These are phyloP conservation scores for Ctenodactylus gundi DNA, from an alignment of 2,113 vertebrate species.

Conservation along the genomic window DNA sequence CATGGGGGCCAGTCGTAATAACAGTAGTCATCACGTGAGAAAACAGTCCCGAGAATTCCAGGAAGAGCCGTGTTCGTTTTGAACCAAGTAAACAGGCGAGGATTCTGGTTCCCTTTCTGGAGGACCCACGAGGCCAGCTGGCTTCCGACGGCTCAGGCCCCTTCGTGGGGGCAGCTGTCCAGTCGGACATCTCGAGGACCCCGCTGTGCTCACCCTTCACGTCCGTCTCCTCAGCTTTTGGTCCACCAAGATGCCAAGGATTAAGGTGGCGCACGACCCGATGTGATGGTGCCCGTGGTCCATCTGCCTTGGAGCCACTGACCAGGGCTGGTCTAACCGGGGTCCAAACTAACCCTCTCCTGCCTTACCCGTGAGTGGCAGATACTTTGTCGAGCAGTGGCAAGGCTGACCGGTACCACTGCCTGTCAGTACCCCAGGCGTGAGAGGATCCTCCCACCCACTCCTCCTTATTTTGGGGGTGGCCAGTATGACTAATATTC, in stretches of 20 bases:
- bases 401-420: neutral
- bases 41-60: neutral
- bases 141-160: no score
- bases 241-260: slow-evolving; percentile 73
- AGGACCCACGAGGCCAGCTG: no score
- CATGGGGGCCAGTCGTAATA: no score
- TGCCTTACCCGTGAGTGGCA: neutral
- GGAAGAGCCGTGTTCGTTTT: slow-evolving; percentile 30
- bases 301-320: neutral
- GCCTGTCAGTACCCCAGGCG: neutral
- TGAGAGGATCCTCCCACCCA: neutral
- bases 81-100: slow-evolving; percentile 52
- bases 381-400: neutral
- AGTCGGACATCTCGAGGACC: slow-evolving; percentile 51
- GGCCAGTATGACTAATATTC: neutral
- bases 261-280: no score
- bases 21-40: no score
- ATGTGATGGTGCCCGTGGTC: no score
- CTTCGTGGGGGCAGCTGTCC: slow-evolving; percentile 11
- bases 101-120: slow-evolving; percentile 52
- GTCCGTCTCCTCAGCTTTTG: slow-evolving; percentile 73
- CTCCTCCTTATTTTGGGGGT: neutral
- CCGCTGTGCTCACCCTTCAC: slow-evolving; percentile 68
- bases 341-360: neutral
- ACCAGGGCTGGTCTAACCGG: neutral